Percentiles rank a stretch among this genome's conserved stretches.
Conservation (phyloP, 1,140 invertebrate genomes). For the Brachionus manjavacas region DNA sequence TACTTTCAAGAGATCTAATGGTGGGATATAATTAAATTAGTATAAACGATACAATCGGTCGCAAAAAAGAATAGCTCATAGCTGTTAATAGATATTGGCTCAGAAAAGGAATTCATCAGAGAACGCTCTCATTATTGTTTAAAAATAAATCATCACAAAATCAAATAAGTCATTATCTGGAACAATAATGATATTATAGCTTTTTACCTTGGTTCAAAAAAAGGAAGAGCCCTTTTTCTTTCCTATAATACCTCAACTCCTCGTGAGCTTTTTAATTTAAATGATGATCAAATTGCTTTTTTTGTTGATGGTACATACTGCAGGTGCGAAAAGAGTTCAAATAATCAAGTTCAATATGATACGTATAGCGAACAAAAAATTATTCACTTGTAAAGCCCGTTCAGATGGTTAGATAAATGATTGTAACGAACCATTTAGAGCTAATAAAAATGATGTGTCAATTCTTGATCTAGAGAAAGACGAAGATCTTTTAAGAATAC, state of each 20-base stretch:
- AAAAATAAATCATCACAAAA: neutral
- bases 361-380: neutral
- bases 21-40: neutral
- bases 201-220: neutral
- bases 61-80: neutral
- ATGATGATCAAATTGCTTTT: neutral
- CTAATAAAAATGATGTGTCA: neutral
- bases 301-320: neutral
- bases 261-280: neutral
- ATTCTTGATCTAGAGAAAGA: neutral
- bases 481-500: too few relatives aligned
- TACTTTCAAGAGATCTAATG: too few relatives aligned
- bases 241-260: neutral
- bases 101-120: neutral
- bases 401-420: neutral
- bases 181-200: neutral
- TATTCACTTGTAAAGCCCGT: neutral
- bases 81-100: neutral
- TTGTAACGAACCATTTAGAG: neutral
- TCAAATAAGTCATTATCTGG: neutral
- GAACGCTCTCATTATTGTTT: neutral
- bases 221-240: neutral
- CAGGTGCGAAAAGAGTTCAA: neutral
- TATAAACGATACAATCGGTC: neutral
- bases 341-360: constrained; percentile 9